Conservation (phyloP, 2,113 vertebrate species). For the Xiphias gladius region DNA sequence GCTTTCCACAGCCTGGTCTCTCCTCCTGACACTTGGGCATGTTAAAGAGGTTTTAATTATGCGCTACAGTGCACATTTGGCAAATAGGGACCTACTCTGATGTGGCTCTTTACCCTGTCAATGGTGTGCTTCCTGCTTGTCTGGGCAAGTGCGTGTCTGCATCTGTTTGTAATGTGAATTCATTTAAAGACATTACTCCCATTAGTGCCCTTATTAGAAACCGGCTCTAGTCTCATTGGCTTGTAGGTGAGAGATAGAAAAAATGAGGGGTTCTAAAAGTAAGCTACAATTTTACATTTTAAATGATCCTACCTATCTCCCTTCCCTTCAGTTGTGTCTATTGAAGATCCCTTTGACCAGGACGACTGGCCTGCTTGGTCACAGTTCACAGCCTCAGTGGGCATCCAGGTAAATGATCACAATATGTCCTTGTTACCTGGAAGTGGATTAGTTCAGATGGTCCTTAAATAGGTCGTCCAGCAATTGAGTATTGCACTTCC, state of each 20-base stretch:
- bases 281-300: not conserved
- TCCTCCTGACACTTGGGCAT: conserved; percentile 35
- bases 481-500: not conserved
- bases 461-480: not conserved
- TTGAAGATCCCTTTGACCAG: conserved; percentile 96
- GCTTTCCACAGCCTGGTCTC: conserved; percentile 10
- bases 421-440: not conserved
- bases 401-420: conserved; percentile 85
- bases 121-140: conserved; percentile 40
- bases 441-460: not conserved
- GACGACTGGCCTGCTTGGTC: conserved; percentile 96
- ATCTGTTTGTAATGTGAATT: conserved; percentile 44
- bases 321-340: conserved; percentile 89
- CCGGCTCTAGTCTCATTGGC: not conserved
- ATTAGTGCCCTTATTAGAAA: conserved; percentile 18
- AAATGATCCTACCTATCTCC: not conserved
- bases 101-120: conserved; percentile 61
- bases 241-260: not conserved
- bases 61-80: conserved; percentile 60
- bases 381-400: conserved; percentile 91
- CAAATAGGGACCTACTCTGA: conserved; percentile 37
- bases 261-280: not conserved
- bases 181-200: conserved; percentile 25
- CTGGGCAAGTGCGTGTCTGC: conserved; percentile 10
- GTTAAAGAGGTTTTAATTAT: conserved; percentile 74